phyloP scores from a whole-genome alignment of 2,797 vertebrate genomes.

The Atherinosoma microstoma region DNA sequence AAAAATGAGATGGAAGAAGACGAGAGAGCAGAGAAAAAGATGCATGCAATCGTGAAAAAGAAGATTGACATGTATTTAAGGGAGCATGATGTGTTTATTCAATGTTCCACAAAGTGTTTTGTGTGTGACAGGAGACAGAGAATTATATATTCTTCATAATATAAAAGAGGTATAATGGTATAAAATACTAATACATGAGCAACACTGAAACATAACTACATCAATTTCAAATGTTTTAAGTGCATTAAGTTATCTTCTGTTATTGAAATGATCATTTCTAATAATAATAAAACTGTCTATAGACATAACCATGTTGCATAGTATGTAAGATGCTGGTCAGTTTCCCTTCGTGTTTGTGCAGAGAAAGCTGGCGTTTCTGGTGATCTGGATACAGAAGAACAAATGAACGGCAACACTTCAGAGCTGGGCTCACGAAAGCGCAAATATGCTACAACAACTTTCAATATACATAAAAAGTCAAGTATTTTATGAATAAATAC shows the following conservation, averaged over 20 bases:
- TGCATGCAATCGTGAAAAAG: conserved; percentile 48
- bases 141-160: conserved; percentile 21
- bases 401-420: conserved; percentile 19
- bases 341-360: conserved; percentile 9
- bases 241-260: neutral
- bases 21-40: conserved; percentile 27
- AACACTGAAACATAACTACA: conserved; percentile 3
- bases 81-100: conserved; percentile 57
- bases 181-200: neutral
- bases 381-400: neutral
- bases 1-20: conserved; percentile 38
- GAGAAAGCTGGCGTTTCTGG: conserved; percentile 18
- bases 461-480: neutral
- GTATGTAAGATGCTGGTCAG: neutral
- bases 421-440: conserved; percentile 4
- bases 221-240: neutral
- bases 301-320: conserved; percentile 21
- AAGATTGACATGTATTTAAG: conserved; percentile 47
- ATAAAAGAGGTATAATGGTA: neutral
- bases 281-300: conserved; percentile 11
- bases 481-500: conserved; percentile 9
- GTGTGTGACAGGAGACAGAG: conserved; percentile 11
- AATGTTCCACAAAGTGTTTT: conserved; percentile 48
- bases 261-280: neutral
- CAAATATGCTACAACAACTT: neutral